These are phyloP conservation scores for Gryllus longicercus DNA, from an alignment of 2,888 invertebrate genomes.

Conservation along the genomic window DNA sequence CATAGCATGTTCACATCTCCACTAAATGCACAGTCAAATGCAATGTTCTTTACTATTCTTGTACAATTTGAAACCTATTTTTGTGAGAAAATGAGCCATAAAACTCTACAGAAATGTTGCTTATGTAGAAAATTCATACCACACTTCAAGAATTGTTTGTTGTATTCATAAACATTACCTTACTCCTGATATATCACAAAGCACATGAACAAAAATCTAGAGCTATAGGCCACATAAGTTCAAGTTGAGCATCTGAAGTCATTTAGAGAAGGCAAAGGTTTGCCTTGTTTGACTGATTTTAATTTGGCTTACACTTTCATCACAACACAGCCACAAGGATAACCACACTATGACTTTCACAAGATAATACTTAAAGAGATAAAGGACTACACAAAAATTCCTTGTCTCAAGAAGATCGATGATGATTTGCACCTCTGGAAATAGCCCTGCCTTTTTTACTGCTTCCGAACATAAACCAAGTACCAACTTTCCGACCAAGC, in stretches of 20 bases:
- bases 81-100: neutral
- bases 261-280: neutral
- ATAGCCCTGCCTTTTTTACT: slow-evolving; percentile 49
- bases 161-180: no score
- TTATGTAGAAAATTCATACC: neutral
- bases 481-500: slow-evolving; percentile 55
- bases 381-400: no score
- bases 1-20: neutral
- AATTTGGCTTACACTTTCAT: neutral
- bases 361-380: neutral
- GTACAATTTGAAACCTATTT: neutral
- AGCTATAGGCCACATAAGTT: neutral
- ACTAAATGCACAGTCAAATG: slow-evolving; percentile 2
- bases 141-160: neutral
- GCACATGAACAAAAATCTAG: neutral
- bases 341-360: neutral
- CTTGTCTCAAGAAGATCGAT: slow-evolving; percentile 5
- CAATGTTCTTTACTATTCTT: neutral
- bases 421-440: neutral
- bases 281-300: neutral
- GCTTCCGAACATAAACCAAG: slow-evolving; percentile 57
- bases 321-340: neutral
- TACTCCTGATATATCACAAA: neutral
- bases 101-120: neutral
- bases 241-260: neutral